Evolutionary conservation across 2,888 invertebrate species (phyloP).

Genomic region (Pollenia labialis): DNA sequence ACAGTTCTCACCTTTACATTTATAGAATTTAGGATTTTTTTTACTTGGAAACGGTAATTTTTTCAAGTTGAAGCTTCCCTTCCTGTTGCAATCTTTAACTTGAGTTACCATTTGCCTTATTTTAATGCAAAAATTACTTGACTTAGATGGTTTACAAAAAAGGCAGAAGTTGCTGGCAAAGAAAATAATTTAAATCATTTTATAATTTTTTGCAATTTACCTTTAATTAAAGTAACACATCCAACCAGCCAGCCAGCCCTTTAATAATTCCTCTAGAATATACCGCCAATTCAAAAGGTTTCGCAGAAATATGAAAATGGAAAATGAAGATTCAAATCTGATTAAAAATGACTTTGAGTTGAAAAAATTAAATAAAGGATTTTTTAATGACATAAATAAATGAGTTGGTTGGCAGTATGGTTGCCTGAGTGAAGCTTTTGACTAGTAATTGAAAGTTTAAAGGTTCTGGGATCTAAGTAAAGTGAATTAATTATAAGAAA

Average conservation of each 20-base stretch:
- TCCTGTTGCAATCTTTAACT: no score
- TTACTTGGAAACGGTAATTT: no score
- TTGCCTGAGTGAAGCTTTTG: neutral
- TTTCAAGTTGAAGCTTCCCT: no score
- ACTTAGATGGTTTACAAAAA: neutral
- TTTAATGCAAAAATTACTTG: slow-evolving; percentile 36
- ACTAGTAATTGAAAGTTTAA: neutral
- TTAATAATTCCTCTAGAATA: neutral
- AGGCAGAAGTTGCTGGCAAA: neutral
- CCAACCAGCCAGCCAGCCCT: neutral
- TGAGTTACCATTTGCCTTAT: no score
- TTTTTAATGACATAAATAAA: neutral
- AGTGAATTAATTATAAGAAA: neutral
- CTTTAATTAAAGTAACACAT: slow-evolving; percentile 46
- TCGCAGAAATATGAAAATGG: slow-evolving; percentile 4
- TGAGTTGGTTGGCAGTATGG: neutral
- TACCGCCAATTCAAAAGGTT: neutral
- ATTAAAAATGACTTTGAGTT: slow-evolving; percentile 47
- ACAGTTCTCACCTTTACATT: no score
- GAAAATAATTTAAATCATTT: slow-evolving; percentile 5
- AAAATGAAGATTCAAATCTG: slow-evolving; percentile 27
- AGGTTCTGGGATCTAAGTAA: slow-evolving; percentile 21
- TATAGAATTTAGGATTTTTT: no score
- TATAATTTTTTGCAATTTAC: slow-evolving; percentile 24
- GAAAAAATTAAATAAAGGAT: slow-evolving; percentile 11